Percentiles rank a stretch among this genome's conserved stretches.
Evolutionary conservation across 2,113 vertebrate genomes (phyloP).

Genomic region (Corythornis madagascariensis): DNA sequence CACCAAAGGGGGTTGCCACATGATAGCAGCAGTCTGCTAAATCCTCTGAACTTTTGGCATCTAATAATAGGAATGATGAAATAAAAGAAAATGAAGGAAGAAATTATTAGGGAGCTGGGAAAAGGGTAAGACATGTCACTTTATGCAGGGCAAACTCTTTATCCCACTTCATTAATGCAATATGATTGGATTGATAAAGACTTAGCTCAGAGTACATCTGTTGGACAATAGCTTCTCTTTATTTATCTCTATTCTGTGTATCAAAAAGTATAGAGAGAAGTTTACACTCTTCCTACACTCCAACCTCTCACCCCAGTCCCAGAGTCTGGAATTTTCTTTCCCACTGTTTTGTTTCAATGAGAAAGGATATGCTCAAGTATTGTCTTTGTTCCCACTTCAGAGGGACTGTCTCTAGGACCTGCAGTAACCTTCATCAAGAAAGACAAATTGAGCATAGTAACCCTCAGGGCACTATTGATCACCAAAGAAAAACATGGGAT

Average conservation of each 20-base stretch:
- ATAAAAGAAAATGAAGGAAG: conserved; percentile 49
- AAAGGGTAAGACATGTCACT: conserved; percentile 33
- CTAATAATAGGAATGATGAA: not conserved
- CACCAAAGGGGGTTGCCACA: conserved; percentile 49
- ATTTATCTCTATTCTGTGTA: conserved; percentile 16
- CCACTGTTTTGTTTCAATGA: conserved; percentile 46
- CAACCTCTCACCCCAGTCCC: conserved; percentile 31
- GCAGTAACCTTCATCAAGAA: conserved; percentile 13
- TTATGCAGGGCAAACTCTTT: conserved; percentile 27
- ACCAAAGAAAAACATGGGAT: not conserved
- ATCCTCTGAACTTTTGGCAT: conserved; percentile 53
- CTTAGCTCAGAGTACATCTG: conserved; percentile 18
- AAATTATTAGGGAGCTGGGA: conserved; percentile 45
- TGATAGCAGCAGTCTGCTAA: conserved; percentile 62
- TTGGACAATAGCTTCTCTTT: conserved; percentile 39
- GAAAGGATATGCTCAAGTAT: conserved; percentile 25
- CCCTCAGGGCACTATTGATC: not conserved
- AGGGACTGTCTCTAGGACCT: conserved; percentile 8
- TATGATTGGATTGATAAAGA: conserved; percentile 11
- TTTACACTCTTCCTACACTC: conserved; percentile 39
- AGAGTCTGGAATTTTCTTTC: conserved; percentile 39
- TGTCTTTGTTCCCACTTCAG: conserved; percentile 52
- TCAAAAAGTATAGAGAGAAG: conserved; percentile 12
- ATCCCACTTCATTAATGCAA: conserved; percentile 26
- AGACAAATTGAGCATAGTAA: not conserved